These are phyloP conservation scores for Diorhabda sublineata DNA, from an alignment of 1,140 invertebrate species.

Conservation along the genomic window DNA sequence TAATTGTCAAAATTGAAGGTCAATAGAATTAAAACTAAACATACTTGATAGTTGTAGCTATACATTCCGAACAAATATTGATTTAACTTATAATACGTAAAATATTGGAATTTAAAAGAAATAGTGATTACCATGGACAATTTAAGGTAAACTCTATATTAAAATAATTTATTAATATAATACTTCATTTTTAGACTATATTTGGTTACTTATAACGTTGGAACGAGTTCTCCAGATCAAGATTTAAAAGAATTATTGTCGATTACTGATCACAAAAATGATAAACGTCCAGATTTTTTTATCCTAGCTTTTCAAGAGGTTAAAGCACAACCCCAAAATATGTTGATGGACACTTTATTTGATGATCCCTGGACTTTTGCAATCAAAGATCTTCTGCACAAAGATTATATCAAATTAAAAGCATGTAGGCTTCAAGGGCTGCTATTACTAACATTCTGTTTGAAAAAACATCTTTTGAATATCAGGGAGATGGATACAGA, in stretches of 20 bases:
- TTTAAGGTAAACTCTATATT: constrained; percentile 28
- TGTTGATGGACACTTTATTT: constrained; percentile 74
- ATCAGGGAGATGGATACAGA: constrained; percentile 78
- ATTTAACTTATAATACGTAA: background rate
- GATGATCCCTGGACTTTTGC: constrained; percentile 80
- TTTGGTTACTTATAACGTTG: constrained; percentile 82
- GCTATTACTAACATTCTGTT: constrained; percentile 69
- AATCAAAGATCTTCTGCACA: constrained; percentile 66
- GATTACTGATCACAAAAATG: constrained; percentile 54
- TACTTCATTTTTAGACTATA: constrained; percentile 57
- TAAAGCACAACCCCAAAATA: constrained; percentile 80
- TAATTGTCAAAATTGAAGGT: too few species aligned
- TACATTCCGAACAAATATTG: background rate
- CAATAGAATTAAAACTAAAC: background rate
- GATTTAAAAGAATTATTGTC: constrained; percentile 66
- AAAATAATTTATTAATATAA: constrained; percentile 11
- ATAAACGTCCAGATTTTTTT: constrained; percentile 74
- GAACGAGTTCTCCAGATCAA: constrained; percentile 64
- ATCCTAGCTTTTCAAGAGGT: constrained; percentile 87
- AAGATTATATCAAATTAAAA: constrained; percentile 74
- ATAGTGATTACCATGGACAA: constrained; percentile 31
- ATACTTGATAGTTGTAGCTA: too few species aligned
- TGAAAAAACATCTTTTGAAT: constrained; percentile 72
- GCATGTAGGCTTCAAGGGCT: constrained; percentile 75
- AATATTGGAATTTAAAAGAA: background rate